phyloP scores from a whole-genome alignment of 2,888 invertebrate species.

The Ctenicera cuprea region DNA sequence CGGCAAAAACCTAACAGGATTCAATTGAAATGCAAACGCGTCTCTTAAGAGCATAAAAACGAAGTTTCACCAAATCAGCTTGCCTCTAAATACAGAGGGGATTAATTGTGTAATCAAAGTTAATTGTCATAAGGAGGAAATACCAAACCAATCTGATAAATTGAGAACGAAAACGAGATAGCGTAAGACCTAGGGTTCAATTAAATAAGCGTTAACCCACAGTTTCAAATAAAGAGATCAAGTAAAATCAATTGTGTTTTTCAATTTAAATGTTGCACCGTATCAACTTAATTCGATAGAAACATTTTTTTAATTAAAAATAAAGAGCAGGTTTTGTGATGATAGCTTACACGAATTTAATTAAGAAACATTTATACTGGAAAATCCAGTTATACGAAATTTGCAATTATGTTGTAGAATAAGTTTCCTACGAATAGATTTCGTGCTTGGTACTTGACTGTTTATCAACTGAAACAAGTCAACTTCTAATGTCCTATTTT shows the following conservation, averaged over 20 bases:
- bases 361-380: too few species aligned
- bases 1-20: constrained; percentile 36
- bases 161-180: background rate
- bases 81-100: constrained; percentile 20
- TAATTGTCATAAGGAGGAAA: constrained; percentile 13
- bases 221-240: background rate
- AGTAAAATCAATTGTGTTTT: background rate
- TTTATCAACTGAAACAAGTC: background rate
- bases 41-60: constrained; percentile 24
- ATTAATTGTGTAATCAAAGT: constrained; percentile 1
- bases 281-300: too few species aligned
- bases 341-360: too few species aligned
- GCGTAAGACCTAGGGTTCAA: background rate
- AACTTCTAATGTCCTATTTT: background rate
- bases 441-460: too few species aligned
- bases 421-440: too few species aligned
- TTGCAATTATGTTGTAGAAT: too few species aligned
- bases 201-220: background rate
- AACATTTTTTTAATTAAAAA: too few species aligned
- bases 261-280: background rate
- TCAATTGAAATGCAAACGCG: constrained; percentile 37
- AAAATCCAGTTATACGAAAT: too few species aligned
- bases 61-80: constrained; percentile 28
- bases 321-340: too few species aligned
- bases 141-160: background rate